Percentiles rank a stretch among this genome's conserved stretches.
Evolutionary conservation across 2,888 invertebrate genomes (phyloP).

Genomic region (Hemaris fuciformis): DNA sequence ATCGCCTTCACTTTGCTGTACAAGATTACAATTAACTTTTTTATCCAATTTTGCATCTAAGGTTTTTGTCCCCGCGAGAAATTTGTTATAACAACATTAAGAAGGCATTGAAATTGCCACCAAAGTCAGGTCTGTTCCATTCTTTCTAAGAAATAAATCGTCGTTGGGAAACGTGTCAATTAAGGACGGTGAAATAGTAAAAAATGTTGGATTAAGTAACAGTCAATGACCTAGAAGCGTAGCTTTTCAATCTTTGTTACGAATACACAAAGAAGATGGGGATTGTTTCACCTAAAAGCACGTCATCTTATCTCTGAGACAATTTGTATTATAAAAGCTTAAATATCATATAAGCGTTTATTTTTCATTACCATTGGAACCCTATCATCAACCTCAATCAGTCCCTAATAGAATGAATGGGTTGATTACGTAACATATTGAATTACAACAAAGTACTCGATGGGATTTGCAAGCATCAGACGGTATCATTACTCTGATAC

Average conservation of each 20-base stretch:
- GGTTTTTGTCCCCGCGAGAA: neutral
- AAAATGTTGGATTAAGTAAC: constrained; percentile 2
- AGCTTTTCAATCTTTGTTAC: neutral
- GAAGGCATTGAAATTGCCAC: neutral
- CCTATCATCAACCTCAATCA: neutral
- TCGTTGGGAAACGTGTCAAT: constrained; percentile 4
- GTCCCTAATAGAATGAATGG: neutral
- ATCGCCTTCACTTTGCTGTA: constrained; percentile 66
- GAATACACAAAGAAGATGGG: neutral
- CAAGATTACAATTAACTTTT: constrained; percentile 59
- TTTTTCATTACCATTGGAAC: neutral
- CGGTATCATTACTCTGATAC: constrained; percentile 72
- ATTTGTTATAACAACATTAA: neutral
- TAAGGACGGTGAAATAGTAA: neutral
- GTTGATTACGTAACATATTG: constrained; percentile 18
- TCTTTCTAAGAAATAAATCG: neutral
- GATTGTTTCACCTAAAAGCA: neutral
- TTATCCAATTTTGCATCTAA: constrained; percentile 3
- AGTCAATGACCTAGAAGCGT: constrained; percentile 2
- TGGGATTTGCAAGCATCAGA: constrained; percentile 64
- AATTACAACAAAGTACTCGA: constrained; percentile 27
- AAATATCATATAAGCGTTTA: neutral
- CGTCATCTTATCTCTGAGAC: neutral
- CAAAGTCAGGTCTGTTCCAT: neutral
- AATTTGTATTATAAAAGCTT: neutral